Evolutionary conservation across 92 coral and sea anemone species (phyloP), one percentile per base, ranked within the genome.

Genomic region (Porites cylindrica): DNA sequence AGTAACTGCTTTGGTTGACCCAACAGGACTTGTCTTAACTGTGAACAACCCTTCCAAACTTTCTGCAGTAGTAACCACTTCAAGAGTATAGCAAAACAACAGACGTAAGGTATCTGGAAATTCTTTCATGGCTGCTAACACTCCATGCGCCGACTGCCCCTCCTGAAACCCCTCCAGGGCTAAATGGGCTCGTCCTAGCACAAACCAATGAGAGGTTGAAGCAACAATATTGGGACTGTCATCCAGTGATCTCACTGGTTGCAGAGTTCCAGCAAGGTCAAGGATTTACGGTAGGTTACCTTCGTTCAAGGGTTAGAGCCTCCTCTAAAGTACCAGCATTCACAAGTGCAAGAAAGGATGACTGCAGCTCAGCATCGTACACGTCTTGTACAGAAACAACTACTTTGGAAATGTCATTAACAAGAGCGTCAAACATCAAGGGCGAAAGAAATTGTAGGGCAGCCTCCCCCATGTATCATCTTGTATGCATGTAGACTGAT

Each of bases 401-500:
- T 59, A 52, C 59, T 74, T 62, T 80, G 58, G 81, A 82, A 67
- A 76, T 91, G 90, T 50, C 60, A 88, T 61, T 91, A 8, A 88
- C 82, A 4, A 91, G 59, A 52, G 92, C 89, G 62, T 81, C 84
- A 80, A 65, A 93, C 69, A 93, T 82, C 17, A 85, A 71, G 16
- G 92, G 91, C 43, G 92, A 91, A 59, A 93, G 71, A 56, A 86
- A 91, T 11, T 83, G 74, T 65, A 77, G 85, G 10, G 90, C 96
- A 11, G 89, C 79, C 21, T 17, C 93, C 94, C 47, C 96, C 90
- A 82, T 90, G 93, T 2, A 93, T 91, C 94, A 18, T 81, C 78
- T 68, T 66, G 83, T 32, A 88, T 68, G 78, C 94, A 80, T 73
- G 67, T 76, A 12, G 94, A 90, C 77, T 81, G 82, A 70, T 70